Percentiles rank a stretch among this genome's conserved stretches.
Conservation (phyloP, 2,888 invertebrate species). For the Drosophila dives region DNA sequence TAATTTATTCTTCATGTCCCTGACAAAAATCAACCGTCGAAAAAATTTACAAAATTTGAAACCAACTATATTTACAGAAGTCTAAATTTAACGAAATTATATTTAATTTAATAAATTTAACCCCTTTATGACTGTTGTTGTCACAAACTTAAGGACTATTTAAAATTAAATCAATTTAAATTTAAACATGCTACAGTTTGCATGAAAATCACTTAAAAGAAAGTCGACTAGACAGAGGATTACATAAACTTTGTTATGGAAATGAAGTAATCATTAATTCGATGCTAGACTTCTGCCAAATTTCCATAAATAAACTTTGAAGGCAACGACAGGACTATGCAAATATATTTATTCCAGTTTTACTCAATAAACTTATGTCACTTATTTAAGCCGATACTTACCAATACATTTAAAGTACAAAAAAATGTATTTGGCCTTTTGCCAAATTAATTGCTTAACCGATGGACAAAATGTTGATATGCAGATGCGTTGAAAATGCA, state of each 20-base stretch:
- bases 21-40: background rate
- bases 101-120: slow-evolving; percentile 6
- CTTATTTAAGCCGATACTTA: background rate
- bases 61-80: background rate
- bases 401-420: slow-evolving; percentile 8
- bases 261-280: slow-evolving; percentile 52
- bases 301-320: slow-evolving; percentile 11
- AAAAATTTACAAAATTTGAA: background rate
- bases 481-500: slow-evolving; percentile 6
- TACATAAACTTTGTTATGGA: slow-evolving; percentile 22
- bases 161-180: slow-evolving; percentile 32
- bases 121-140: slow-evolving; percentile 4
- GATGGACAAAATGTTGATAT: slow-evolving; percentile 1
- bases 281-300: slow-evolving; percentile 3
- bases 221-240: slow-evolving; percentile 27
- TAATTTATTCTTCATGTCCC: background rate
- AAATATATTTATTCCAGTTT: slow-evolving; percentile 19
- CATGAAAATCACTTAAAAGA: slow-evolving; percentile 51
- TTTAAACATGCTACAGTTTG: slow-evolving; percentile 38
- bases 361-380: background rate
- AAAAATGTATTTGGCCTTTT: no score
- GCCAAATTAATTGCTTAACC: slow-evolving; percentile 41
- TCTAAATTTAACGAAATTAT: background rate
- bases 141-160: slow-evolving; percentile 6
- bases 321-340: slow-evolving; percentile 1